Percentiles rank a stretch among this genome's conserved stretches.
Evolutionary conservation across 2,888 invertebrate genomes (phyloP).

Genomic region (Xestia ashworthii): DNA sequence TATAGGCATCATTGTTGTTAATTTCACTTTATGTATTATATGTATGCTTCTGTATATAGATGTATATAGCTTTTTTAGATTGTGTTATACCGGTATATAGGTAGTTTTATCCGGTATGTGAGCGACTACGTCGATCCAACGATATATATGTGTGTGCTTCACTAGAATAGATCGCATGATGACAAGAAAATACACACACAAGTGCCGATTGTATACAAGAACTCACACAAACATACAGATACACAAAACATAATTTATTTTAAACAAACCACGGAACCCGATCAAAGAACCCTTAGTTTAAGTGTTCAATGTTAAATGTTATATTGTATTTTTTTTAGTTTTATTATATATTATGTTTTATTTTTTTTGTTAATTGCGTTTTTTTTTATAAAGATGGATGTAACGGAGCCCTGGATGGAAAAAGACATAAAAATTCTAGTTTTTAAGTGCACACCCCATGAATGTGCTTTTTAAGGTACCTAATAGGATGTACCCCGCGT

Average conservation of each 20-base stretch:
- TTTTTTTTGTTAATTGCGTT: slow-evolving; percentile 72
- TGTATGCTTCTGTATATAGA: slow-evolving; percentile 78
- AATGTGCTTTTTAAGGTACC: slow-evolving; percentile 88
- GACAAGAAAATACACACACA: slow-evolving; percentile 76
- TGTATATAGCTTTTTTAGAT: slow-evolving; percentile 76
- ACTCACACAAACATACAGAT: slow-evolving; percentile 75
- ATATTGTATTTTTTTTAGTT: slow-evolving; percentile 70
- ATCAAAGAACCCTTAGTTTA: slow-evolving; percentile 70
- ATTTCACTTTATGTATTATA: slow-evolving; percentile 68
- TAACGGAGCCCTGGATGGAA: slow-evolving; percentile 88
- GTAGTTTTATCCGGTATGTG: slow-evolving; percentile 87
- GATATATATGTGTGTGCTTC: slow-evolving; percentile 83
- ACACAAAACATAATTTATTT: slow-evolving; percentile 72
- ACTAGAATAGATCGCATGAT: slow-evolving; percentile 84
- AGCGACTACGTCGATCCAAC: slow-evolving; percentile 83
- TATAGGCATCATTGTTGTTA: slow-evolving; percentile 61
- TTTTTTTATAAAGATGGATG: slow-evolving; percentile 70
- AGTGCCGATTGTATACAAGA: slow-evolving; percentile 70
- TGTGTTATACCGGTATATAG: slow-evolving; percentile 64
- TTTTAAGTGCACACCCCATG: slow-evolving; percentile 89
- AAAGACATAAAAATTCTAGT: slow-evolving; percentile 77
- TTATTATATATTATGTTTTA: slow-evolving; percentile 50
- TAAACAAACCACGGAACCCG: slow-evolving; percentile 64
- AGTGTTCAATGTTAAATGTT: slow-evolving; percentile 83
- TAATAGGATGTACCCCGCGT: slow-evolving; percentile 85